A percentile compares a stretch with the other conserved stretches of the same genome.
These are phyloP conservation scores for Thymelicus sylvestris DNA, from an alignment of 2,888 invertebrate genomes.

Conservation along the genomic window DNA sequence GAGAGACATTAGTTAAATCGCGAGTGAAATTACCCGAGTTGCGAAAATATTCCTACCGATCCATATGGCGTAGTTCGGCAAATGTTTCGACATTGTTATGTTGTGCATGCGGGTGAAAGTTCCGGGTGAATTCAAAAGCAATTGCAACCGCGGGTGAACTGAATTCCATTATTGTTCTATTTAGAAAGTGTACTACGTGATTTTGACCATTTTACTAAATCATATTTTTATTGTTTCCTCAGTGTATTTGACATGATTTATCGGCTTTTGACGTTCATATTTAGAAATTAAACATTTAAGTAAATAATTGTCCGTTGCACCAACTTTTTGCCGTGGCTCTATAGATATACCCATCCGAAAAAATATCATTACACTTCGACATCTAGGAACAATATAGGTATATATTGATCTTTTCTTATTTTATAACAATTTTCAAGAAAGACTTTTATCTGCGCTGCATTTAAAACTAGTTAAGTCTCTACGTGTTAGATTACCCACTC, in stretches of 20 bases:
- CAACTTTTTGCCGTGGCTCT: too few species aligned
- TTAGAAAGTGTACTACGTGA: conserved; percentile 8
- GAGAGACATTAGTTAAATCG: conserved; percentile 52
- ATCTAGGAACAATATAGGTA: too few species aligned
- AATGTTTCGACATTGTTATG: conserved; percentile 18
- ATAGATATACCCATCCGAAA: too few species aligned
- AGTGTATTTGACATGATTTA: too few species aligned
- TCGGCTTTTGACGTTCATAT: too few species aligned
- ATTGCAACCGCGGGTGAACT: conserved; percentile 11
- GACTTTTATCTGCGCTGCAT: background rate
- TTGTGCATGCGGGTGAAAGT: conserved; percentile 13
- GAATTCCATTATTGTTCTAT: conserved; percentile 4
- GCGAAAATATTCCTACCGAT: conserved; percentile 42
- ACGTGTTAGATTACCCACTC: conserved; percentile 6
- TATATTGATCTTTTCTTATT: too few species aligned
- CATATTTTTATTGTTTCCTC: too few species aligned
- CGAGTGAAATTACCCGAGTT: conserved; percentile 47
- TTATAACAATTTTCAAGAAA: too few species aligned
- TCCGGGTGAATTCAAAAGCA: conserved; percentile 18
- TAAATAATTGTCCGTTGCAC: too few species aligned
- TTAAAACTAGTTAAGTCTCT: conserved; percentile 10
- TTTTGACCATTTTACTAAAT: background rate
- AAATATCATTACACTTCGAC: too few species aligned
- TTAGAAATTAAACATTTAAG: too few species aligned
- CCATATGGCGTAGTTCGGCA: conserved; percentile 18